Evolutionary conservation across 2,888 invertebrate species (phyloP), one percentile per base, ranked within the genome.

Genomic region (Microctonus brassicae): DNA sequence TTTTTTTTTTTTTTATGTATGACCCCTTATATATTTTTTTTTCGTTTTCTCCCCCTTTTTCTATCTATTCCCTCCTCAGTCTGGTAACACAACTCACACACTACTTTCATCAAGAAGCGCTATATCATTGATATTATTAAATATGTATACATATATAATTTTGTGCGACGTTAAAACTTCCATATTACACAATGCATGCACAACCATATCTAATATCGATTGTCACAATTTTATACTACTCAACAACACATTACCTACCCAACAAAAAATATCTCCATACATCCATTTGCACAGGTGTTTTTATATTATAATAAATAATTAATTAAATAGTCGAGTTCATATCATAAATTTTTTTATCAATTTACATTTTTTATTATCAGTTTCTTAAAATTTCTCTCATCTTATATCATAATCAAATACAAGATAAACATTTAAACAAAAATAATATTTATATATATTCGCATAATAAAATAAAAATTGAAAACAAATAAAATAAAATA

Each of bases 111-210:
- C 26, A 47, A 13, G 22, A 57, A 20, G 11, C 42, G 52, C 22
- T n/a, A n/a, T 60, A 29, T 24, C 66, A 70, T 60, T 42, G 65
- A 70, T 58, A 66, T 70, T 70, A 70, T 70, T 66, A 70, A 70
- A 70, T 70, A 66, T 70, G 60, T n/a, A n/a, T 61, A 70, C 36
- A 17, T 47, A 17, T 47, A 47, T 47, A 17, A n/a, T 47, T 47
- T 52, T 33, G 33, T 20, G 55, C 39, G 26, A 52, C 26, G 33
- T n/a, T n/a, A n/a, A n/a, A n/a, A n/a, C n/a, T n/a, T n/a, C n/a
- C n/a, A n/a, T n/a, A n/a, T n/a, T n/a, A n/a, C n/a, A n/a, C n/a
- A n/a, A n/a, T n/a, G n/a, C n/a, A n/a, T n/a, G n/a, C 47, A 33
- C 36, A 9, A 39, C 39, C 42, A 39, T 57, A 26, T 33, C 47